Evolutionary conservation across 37 sponge, comb jelly and placozoan species (phyloP).

Genomic region (Diacarnus erythraeanus): DNA sequence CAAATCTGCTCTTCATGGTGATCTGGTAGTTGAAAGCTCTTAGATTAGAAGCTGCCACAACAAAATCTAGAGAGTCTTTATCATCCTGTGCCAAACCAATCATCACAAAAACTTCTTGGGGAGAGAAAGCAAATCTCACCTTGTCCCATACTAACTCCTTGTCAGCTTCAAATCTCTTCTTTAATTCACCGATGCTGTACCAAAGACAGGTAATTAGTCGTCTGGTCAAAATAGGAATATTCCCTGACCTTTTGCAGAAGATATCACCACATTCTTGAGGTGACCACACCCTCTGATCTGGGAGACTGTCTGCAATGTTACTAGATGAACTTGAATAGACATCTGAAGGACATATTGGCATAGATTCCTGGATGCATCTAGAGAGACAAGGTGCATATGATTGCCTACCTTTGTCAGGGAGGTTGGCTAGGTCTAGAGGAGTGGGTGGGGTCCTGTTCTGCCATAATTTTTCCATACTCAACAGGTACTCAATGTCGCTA

Average conservation of each 20-base stretch:
- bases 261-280: conserved; percentile 72
- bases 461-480: conserved; percentile 98
- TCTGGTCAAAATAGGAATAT: too few relatives aligned
- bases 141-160: conserved; percentile 92
- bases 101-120: background rate
- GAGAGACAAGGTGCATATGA: too few relatives aligned
- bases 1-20: conserved; percentile 82
- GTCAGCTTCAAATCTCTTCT: conserved; percentile 33
- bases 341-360: background rate
- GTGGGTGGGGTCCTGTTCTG: conserved; percentile 79
- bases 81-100: conserved; percentile 69
- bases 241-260: conserved; percentile 71
- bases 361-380: background rate
- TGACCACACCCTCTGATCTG: conserved; percentile 92
- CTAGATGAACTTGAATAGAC: background rate
- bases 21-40: conserved; percentile 79
- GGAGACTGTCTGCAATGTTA: conserved; percentile 32
- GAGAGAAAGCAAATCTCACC: conserved; percentile 27
- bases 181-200: conserved; percentile 49
- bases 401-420: conserved; percentile 22
- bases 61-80: conserved; percentile 85
- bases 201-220: too few relatives aligned
- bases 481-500: conserved; percentile 88
- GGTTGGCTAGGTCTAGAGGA: conserved; percentile 59
- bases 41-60: conserved; percentile 89